These are phyloP conservation scores for Catagonus wagneri DNA, from an alignment of 2,113 vertebrate species.

Conservation along the genomic window DNA sequence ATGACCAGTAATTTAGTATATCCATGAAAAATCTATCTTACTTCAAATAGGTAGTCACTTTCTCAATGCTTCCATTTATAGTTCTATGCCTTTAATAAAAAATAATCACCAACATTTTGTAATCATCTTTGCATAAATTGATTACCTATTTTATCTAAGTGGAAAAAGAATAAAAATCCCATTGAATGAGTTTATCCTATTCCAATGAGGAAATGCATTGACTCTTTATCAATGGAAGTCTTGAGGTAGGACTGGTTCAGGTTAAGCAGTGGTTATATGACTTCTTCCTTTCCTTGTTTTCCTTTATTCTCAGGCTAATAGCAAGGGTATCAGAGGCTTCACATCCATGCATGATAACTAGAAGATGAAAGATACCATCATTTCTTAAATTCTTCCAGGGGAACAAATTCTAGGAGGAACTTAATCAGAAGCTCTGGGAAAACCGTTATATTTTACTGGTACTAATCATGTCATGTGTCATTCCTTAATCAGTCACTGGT, in stretches of 20 bases:
- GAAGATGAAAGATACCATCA: background rate
- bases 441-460: background rate
- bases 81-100: background rate
- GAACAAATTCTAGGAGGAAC: background rate
- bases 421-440: background rate
- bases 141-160: background rate
- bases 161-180: background rate
- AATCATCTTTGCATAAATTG: background rate
- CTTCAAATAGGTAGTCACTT: background rate
- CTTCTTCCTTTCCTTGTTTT: background rate
- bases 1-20: background rate
- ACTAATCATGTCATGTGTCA: background rate
- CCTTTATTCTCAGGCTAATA: background rate
- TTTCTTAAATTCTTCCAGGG: background rate
- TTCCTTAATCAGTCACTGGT: background rate
- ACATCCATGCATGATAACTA: background rate
- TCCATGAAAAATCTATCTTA: background rate
- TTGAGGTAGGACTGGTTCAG: background rate
- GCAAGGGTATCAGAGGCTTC: background rate
- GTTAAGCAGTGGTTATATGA: background rate
- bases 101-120: background rate
- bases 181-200: background rate
- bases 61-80: background rate
- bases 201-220: constrained; percentile 3
- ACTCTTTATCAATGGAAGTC: constrained; percentile 51